Base-by-base conservation (phyloP, 2,797 vertebrate species). In the Poeciliopsis paucimaculata region DNA sequence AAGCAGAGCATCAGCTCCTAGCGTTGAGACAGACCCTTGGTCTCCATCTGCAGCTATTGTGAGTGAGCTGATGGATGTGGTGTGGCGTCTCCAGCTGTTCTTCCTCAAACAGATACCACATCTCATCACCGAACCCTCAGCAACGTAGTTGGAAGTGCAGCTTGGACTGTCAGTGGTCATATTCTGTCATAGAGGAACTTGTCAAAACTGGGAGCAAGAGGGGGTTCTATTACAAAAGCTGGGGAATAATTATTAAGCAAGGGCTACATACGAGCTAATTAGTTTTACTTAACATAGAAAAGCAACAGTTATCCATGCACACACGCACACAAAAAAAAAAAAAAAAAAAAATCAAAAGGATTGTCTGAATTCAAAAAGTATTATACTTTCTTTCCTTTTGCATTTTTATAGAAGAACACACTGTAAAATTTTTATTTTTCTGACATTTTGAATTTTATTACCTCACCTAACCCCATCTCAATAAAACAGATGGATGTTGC, bases 1-100 rank as follows among this genome's bases (percentile, higher is more conserved):
- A 66, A 88, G 82, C n/a, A 71, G 86, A 76, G 41, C 39, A 80
- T 76, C 64, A 84, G 91, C 86, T 93, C 87, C 91, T 82, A 78
- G 85, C 84, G 82, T 53, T 71, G 76, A 87, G 79, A 86, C 77
- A 1, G 73, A 74, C 73, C 75, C 71, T 79, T 76, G 76, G 83
- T 85, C 82, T 73, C 83, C 80, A 85, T 70, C 82, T 86, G 85
- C 87, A 89, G 88, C 92, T 90, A 89, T 91, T 93, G 92, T 90
- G 86, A 84, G 81, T 26, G 77, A 88, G 87, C 84, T 92, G 94
- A 95, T 93, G 89, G 90, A 95, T 94, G 90, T 87, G 77, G 77
- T 88, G 86, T 89, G 92, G 89, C 81, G 72, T 88, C 85, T 89
- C 87, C 91, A 94, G 94, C 93, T 95, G 94, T 91, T 92, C 84